phyloP scores from a whole-genome alignment of 2,888 invertebrate species.

The Calameuta idolon region DNA sequence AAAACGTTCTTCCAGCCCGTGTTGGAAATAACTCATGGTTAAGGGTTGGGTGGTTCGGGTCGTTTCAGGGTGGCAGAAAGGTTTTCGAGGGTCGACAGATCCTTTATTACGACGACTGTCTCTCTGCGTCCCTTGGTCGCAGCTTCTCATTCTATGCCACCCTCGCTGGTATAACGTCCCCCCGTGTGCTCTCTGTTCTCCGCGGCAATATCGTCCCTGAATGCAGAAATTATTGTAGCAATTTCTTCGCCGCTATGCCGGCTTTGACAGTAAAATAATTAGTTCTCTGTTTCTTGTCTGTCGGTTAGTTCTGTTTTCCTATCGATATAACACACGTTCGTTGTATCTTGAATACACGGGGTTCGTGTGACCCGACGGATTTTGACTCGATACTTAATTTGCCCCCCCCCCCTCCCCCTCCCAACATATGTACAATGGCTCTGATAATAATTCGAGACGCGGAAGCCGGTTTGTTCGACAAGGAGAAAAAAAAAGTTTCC shows the following conservation, averaged over 20 bases:
- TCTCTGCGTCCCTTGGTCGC: background rate
- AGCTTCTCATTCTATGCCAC: background rate
- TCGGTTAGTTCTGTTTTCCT: background rate
- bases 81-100: constrained; percentile 52
- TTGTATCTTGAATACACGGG: constrained; percentile 9
- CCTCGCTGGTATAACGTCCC: background rate
- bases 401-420: no score
- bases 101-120: constrained; percentile 44
- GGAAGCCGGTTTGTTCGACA: background rate
- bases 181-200: background rate
- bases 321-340: background rate
- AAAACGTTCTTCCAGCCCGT: constrained; percentile 35
- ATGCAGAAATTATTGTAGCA: constrained; percentile 16
- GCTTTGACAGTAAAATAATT: constrained; percentile 1
- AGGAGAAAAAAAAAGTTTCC: background rate
- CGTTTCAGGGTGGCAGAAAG: constrained; percentile 9
- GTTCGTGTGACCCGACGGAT: background rate
- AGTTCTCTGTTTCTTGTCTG: background rate
- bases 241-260: constrained; percentile 9
- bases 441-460: background rate
- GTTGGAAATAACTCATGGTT: constrained; percentile 35
- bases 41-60: constrained; percentile 14
- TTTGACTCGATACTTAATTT: background rate
- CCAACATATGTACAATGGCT: background rate
- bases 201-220: constrained; percentile 2